Evolutionary conservation across 2,888 invertebrate genomes (phyloP).

Genomic region (Hydroisotoma schaefferi): DNA sequence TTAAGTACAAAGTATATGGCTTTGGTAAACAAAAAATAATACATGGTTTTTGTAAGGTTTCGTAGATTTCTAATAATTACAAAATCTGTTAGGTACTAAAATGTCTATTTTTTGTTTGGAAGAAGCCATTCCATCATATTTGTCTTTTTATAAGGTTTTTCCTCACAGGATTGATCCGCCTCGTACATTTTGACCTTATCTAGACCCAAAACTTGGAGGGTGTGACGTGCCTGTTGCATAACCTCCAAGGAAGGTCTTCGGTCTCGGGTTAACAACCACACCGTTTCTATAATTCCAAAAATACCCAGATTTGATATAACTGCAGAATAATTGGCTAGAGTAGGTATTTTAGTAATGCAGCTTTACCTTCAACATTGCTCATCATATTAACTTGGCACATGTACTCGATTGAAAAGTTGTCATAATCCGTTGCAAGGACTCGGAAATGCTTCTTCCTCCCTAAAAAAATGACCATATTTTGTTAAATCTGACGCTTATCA

Average conservation of each 20-base stretch:
- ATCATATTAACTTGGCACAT: slow-evolving; percentile 49
- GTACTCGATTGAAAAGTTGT: slow-evolving; percentile 50
- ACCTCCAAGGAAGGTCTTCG: slow-evolving; percentile 59
- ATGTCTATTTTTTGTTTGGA: slow-evolving; percentile 5
- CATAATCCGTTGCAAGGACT: slow-evolving; percentile 50
- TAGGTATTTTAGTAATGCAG: neutral
- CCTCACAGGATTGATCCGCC: slow-evolving; percentile 47
- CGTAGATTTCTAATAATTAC: too few relatives aligned
- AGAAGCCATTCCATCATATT: slow-evolving; percentile 45
- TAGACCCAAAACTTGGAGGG: slow-evolving; percentile 45
- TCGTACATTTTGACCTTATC: slow-evolving; percentile 48
- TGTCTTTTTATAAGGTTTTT: slow-evolving; percentile 43
- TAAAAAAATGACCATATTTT: slow-evolving; percentile 16
- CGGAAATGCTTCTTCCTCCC: slow-evolving; percentile 50
- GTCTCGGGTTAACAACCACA: slow-evolving; percentile 65
- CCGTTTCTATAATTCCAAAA: slow-evolving; percentile 54
- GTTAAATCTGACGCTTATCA: neutral
- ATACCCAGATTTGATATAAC: neutral
- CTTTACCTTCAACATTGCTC: slow-evolving; percentile 44
- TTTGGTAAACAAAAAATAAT: too few relatives aligned
- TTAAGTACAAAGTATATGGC: too few relatives aligned
- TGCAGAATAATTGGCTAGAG: neutral
- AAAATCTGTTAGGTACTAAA: too few relatives aligned
- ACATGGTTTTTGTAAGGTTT: too few relatives aligned
- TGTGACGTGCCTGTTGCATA: slow-evolving; percentile 57